These are phyloP conservation scores for Leucopternis melanops DNA, from an alignment of 2,113 vertebrate species.

Conservation along the genomic window DNA sequence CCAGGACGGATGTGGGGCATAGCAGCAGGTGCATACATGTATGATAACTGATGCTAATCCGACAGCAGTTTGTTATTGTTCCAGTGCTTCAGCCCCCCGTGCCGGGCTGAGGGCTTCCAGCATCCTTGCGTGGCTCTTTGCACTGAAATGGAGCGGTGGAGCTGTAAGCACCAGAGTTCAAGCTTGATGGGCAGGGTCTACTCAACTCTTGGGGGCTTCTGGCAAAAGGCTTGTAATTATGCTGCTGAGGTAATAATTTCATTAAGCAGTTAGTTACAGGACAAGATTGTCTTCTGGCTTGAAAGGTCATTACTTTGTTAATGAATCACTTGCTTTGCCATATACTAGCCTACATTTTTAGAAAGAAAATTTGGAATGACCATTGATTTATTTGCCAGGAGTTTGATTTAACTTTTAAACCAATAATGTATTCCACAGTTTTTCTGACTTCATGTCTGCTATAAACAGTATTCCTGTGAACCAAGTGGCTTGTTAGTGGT, in stretches of 20 bases:
- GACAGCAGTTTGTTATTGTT: background rate
- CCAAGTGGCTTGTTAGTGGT: background rate
- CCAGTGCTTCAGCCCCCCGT: accelerated
- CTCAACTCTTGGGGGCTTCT: background rate
- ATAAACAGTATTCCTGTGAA: background rate
- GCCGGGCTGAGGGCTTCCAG: background rate
- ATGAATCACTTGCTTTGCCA: background rate
- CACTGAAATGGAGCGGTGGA: no score
- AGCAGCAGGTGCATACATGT: background rate
- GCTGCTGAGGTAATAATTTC: background rate
- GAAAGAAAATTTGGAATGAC: background rate
- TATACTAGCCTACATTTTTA: background rate
- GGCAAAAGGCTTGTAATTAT: background rate
- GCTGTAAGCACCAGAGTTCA: background rate
- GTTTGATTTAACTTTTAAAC: background rate
- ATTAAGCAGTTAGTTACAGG: background rate
- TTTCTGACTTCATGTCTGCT: background rate
- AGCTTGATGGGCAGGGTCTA: background rate
- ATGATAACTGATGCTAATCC: background rate
- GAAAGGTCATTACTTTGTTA: background rate
- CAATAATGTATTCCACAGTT: background rate
- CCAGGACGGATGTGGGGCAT: accelerated
- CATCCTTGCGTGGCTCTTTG: background rate
- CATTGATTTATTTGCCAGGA: background rate
- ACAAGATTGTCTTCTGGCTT: background rate